phyloP scores from a whole-genome alignment of 2,113 vertebrate genomes.

The Oryzias melastigma region DNA sequence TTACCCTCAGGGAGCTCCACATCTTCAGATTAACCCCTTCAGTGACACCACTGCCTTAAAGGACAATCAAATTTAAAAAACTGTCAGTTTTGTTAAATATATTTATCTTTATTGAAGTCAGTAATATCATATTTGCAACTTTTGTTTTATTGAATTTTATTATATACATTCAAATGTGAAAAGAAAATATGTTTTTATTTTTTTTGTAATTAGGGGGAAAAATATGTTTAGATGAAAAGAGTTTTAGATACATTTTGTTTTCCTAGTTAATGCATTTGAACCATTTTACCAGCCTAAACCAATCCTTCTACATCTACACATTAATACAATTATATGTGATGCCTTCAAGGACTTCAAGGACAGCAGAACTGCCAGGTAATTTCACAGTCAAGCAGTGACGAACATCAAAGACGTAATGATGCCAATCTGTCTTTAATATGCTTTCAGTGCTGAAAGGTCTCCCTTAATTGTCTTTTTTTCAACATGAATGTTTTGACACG shows the following conservation, averaged over 20 bases:
- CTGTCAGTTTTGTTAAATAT: no score
- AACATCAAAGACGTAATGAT: constrained; percentile 1
- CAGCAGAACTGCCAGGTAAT: constrained; percentile 4
- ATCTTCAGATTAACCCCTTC: not conserved
- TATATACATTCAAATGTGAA: no score
- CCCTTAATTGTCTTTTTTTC: constrained; percentile 1
- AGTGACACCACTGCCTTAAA: not conserved
- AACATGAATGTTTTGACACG: constrained; percentile 8
- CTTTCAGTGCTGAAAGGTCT: not conserved
- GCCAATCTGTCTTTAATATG: not conserved
- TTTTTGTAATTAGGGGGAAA: no score
- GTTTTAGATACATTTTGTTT: no score
- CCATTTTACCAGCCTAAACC: no score
- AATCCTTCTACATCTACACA: not conserved
- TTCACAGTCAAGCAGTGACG: constrained; percentile 24
- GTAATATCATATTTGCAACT: not conserved
- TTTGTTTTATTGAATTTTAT: no score
- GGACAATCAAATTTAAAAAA: not conserved
- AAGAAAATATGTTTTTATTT: no score
- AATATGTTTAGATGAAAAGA: no score
- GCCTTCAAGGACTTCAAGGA: not conserved
- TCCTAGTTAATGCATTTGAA: no score
- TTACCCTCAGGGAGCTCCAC: not conserved
- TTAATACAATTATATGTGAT: not conserved
- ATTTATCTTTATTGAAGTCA: not conserved